Percentiles rank a stretch among this genome's conserved stretches.
Evolutionary conservation across 2,888 invertebrate genomes (phyloP).

Genomic region (Embidobia sp.): DNA sequence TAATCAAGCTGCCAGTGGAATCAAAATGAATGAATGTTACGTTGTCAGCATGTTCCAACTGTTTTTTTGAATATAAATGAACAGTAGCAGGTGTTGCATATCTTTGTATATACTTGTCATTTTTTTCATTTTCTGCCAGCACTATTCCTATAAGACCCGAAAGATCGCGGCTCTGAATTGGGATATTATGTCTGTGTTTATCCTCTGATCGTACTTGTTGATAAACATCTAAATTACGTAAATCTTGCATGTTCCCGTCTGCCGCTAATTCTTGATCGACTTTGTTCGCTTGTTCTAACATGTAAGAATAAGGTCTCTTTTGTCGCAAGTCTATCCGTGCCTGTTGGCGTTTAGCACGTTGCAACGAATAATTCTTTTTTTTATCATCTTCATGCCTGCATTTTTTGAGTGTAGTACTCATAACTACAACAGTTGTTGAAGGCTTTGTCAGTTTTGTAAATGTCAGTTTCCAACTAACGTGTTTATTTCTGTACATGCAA

Average conservation of each 20-base stretch:
- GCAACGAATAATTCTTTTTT: too few relatives aligned
- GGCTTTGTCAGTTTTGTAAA: too few relatives aligned
- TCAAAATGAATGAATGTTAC: constrained; percentile 13
- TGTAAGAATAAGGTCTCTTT: too few relatives aligned
- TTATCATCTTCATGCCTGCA: too few relatives aligned
- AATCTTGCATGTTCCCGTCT: constrained; percentile 4
- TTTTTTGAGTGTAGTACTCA: too few relatives aligned
- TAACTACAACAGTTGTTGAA: too few relatives aligned
- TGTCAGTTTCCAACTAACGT: too few relatives aligned
- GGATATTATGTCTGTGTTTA: background rate
- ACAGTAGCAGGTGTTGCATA: background rate
- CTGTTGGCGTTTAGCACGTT: too few relatives aligned
- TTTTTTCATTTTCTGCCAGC: background rate
- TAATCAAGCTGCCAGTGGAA: constrained; percentile 8
- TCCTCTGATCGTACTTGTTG: background rate
- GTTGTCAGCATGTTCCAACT: background rate
- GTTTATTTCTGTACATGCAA: too few relatives aligned
- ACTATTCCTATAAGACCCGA: background rate
- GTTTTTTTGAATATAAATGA: background rate
- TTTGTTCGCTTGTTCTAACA: too few relatives aligned
- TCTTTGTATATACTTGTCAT: constrained; percentile 1
- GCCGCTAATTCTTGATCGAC: constrained; percentile 2
- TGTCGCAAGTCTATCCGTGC: too few relatives aligned
- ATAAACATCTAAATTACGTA: background rate
- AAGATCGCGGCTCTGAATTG: background rate